Evolutionary conservation across 2,797 vertebrate genomes (phyloP).

Genomic region (Rhinatrema bivittatum): DNA sequence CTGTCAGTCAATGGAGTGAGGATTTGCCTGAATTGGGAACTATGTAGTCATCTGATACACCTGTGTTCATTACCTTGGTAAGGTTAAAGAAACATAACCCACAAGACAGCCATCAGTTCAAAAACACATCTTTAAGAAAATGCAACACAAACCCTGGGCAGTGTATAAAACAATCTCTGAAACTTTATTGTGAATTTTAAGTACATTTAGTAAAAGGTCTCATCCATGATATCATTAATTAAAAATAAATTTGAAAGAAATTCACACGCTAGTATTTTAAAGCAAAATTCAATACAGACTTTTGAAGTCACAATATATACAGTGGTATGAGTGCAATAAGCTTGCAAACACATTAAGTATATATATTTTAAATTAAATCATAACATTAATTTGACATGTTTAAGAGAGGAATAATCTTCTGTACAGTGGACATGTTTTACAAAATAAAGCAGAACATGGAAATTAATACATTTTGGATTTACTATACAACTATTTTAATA

Average conservation of each 20-base stretch:
- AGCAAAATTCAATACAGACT: constrained; percentile 66
- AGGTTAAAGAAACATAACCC: too few species aligned
- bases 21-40: constrained; percentile 1
- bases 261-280: constrained; percentile 54
- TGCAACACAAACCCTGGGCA: constrained; percentile 66
- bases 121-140: constrained; percentile 44
- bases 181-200: constrained; percentile 71
- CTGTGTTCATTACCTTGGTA: constrained; percentile 2
- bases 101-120: constrained; percentile 10
- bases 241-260: constrained; percentile 64
- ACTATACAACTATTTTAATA: constrained; percentile 57
- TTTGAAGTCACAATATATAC: constrained; percentile 68
- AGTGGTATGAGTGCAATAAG: constrained; percentile 67
- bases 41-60: neutral
- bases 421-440: constrained; percentile 57
- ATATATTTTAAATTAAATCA: constrained; percentile 55
- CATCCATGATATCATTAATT: constrained; percentile 60
- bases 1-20: constrained; percentile 7
- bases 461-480: constrained; percentile 58
- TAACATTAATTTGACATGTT: constrained; percentile 52
- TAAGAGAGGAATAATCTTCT: constrained; percentile 50
- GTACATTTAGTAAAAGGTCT: constrained; percentile 65
- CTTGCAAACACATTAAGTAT: constrained; percentile 60
- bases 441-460: constrained; percentile 58
- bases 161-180: constrained; percentile 68